Evolutionary conservation across 2,113 vertebrate species (phyloP), one percentile per base, ranked within the genome.

Genomic region (Chaetura pelagica): DNA sequence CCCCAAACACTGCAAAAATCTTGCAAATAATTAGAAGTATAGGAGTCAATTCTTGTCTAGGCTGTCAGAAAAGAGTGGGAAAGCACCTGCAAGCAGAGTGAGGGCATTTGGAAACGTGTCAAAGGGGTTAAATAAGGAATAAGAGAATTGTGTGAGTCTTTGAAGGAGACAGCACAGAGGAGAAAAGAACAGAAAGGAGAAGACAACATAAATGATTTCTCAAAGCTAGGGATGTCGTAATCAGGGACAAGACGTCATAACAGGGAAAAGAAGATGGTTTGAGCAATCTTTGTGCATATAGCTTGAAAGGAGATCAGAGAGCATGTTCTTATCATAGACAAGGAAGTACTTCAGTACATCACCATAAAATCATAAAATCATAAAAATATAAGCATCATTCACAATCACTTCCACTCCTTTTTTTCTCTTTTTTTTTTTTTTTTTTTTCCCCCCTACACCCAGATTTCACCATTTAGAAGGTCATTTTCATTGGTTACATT

Each of bases 201-300:
- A 84, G 57, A 78, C 62, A 89, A 87, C 46, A 89, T 80, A 93
- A 93, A 88, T 92, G 86, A 87, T 57, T 20, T 91, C 93, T 94
- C 58, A 90, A 78, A 94, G 57, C 66, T 84, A 35, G 15, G 71
- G 93, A 42, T 59, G 34, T 92, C 64, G 84, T 73, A 75, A 85
- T 92, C 77, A 12, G 81, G 93, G n/a, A n/a, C n/a, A n/a, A n/a
- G n/a, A n/a, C n/a, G n/a, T n/a, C n/a, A n/a, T n/a, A 85, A 87
- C 86, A 72, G 21, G 55, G 4, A 54, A 79, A 80, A 35, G 58
- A 80, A 89, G 76, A 69, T 49, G 64, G 32, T 13, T 91, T 95
- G 87, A 82, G 57, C 34, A 69, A 84, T 83, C 34, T 66, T 27
- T 54, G 35, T 66, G 26, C 3, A 1, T 77, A 61, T 18, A 76